phyloP scores from a whole-genome alignment of 2,797 vertebrate genomes.

The Prionace glauca region DNA sequence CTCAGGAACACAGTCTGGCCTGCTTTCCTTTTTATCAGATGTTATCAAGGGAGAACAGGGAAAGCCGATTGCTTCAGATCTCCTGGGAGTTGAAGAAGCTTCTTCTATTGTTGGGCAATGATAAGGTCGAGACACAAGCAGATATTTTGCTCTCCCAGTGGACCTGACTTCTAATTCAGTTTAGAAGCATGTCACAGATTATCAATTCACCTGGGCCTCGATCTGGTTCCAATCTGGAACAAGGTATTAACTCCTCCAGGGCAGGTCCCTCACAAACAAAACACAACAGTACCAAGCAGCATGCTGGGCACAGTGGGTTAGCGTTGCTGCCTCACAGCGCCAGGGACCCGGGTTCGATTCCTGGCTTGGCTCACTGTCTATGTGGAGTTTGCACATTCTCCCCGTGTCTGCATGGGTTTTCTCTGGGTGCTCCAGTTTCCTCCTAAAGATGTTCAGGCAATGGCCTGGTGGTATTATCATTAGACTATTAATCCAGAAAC shows the following conservation, averaged over 20 bases:
- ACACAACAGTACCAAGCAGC: neutral
- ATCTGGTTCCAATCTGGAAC: neutral
- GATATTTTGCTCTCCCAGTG: neutral
- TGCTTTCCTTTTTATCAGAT: neutral
- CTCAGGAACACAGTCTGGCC: neutral
- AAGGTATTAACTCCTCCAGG: neutral
- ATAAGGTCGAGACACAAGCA: neutral
- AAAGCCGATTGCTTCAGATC: neutral
- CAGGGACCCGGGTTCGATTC: too few species aligned
- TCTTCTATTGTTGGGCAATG: neutral
- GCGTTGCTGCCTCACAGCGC: too few species aligned
- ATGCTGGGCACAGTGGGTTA: too few species aligned
- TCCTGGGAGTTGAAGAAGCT: neutral
- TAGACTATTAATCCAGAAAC: too few species aligned
- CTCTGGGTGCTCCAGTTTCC: too few species aligned
- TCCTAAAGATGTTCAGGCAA: too few species aligned
- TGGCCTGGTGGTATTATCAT: too few species aligned
- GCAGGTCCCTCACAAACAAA: neutral
- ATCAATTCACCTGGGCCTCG: neutral
- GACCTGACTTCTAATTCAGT: constrained; percentile 4
- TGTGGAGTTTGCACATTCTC: too few species aligned
- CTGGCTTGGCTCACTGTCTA: too few species aligned
- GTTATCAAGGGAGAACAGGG: neutral
- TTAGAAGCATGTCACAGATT: neutral
- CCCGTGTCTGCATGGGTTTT: too few species aligned